Evolutionary conservation across 2,888 invertebrate genomes (phyloP), one percentile per base, ranked within the genome.

Genomic region (Nesidiocoris tenuis): DNA sequence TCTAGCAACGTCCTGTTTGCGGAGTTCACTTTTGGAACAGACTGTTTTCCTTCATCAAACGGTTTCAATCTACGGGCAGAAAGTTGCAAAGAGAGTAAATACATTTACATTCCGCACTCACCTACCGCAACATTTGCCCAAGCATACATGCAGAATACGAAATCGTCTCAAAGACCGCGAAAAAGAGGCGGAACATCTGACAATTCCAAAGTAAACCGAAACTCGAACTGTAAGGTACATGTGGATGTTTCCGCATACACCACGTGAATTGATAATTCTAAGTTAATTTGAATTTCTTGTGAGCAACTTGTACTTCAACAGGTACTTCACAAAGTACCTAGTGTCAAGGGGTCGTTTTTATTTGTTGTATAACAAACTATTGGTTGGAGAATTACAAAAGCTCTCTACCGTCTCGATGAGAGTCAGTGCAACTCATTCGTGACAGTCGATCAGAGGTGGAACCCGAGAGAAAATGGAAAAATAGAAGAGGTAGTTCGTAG

Each of bases 211-310:
- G 70, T 59, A 59, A 70, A 59, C 70, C 59, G 24, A 23, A 21
- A 67, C 67, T 16, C 22, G 39, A 65, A n/a, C n/a, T n/a, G n/a
- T 16, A 65, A 65, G 65, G 65, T 65, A 39, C 56, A 39, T 39
- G 39, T 39, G 39, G 39, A 7, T 21, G n/a, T 59, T 70, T 70
- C 59, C 59, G 61, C 59, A 61, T 70, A 70, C 70, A 70, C 59
- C 70, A 59, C n/a, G 57, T 21, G 70, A 59, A 22, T 59, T 55
- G 57, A 59, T 70, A 59, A 59, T 70, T 70, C 59, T 25, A 59
- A 70, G 24, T 70, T 70, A 23, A 70, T 70, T 70, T 70, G 59
- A 61, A 70, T 70, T 70, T n/a, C n/a, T 70, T 21, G 70, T 24
- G 39, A 39, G 39, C 39, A 12, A 39, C 39, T n/a, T n/a, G n/a